These are phyloP conservation scores for Apeltes quadracus DNA, from an alignment of 2,113 vertebrate species.

Conservation along the genomic window DNA sequence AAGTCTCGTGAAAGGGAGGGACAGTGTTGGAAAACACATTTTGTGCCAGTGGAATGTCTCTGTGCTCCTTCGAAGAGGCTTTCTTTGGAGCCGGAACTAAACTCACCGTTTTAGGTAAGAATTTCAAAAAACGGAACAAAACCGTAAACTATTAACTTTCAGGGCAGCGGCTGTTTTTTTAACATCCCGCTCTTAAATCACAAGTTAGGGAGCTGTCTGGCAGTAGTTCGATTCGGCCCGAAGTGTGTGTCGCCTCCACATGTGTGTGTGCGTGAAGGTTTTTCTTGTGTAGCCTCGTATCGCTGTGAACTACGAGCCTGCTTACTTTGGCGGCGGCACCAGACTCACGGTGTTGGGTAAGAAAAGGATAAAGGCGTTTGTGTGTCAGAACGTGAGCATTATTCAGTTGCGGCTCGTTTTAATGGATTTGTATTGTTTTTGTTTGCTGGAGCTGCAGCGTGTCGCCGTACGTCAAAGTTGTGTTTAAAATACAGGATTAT, in stretches of 20 bases:
- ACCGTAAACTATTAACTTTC: not conserved
- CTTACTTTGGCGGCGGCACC: too few relatives aligned
- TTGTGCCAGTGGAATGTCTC: slow-evolving; percentile 45
- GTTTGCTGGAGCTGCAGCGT: slow-evolving; percentile 26
- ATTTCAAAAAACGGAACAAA: not conserved
- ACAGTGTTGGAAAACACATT: slow-evolving; percentile 34
- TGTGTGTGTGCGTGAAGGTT: too few relatives aligned
- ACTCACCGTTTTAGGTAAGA: slow-evolving; percentile 78
- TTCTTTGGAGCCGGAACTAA: slow-evolving; percentile 75
- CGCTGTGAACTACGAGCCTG: too few relatives aligned
- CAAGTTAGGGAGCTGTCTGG: not conserved
- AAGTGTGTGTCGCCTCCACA: not conserved
- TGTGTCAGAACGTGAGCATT: not conserved
- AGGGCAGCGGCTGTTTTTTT: not conserved
- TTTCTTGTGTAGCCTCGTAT: too few relatives aligned
- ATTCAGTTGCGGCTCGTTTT: not conserved
- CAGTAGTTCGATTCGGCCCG: accelerated
- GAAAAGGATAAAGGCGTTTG: not conserved
- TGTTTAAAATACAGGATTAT: not conserved
- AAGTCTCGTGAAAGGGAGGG: not conserved
- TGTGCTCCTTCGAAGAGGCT: slow-evolving; percentile 64
- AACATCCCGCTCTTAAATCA: not conserved
- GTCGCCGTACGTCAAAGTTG: not conserved
- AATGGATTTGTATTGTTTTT: not conserved
- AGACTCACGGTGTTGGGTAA: too few relatives aligned